Evolutionary conservation across 1,140 invertebrate genomes (phyloP).

Genomic region (Bradysia coprophila): DNA sequence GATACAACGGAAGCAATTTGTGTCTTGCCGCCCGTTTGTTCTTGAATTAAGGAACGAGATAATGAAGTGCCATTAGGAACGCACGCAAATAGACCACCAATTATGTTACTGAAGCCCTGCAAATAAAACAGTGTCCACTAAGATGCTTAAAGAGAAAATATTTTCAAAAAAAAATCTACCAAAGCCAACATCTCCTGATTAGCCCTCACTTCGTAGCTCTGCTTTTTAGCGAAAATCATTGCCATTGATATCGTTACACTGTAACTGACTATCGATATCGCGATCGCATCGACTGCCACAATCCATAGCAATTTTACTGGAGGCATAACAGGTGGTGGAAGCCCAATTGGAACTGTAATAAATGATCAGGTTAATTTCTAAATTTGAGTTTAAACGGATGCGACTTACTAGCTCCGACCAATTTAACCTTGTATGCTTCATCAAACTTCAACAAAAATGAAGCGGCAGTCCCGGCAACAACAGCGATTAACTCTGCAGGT

Average conservation of each 20-base stretch:
- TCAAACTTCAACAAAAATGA: slow-evolving; percentile 34
- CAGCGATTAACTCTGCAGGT: slow-evolving; percentile 70
- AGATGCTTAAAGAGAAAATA: not conserved
- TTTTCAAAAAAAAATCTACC: slow-evolving; percentile 5
- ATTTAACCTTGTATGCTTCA: slow-evolving; percentile 32
- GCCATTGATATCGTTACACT: slow-evolving; percentile 86
- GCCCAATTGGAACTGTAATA: slow-evolving; percentile 64
- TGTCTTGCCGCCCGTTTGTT: slow-evolving; percentile 54
- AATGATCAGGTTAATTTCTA: too few species aligned
- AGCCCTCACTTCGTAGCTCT: slow-evolving; percentile 69
- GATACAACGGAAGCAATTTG: slow-evolving; percentile 60
- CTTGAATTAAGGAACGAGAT: slow-evolving; percentile 64
- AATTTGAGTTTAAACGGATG: too few species aligned
- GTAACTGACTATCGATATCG: slow-evolving; percentile 78
- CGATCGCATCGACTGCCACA: slow-evolving; percentile 30
- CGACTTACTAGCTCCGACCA: slow-evolving; percentile 54
- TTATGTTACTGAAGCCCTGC: slow-evolving; percentile 48
- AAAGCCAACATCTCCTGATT: slow-evolving; percentile 77
- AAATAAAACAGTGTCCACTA: not conserved
- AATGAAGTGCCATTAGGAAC: slow-evolving; percentile 69
- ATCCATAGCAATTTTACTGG: slow-evolving; percentile 25
- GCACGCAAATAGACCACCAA: slow-evolving; percentile 71
- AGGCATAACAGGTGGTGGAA: slow-evolving; percentile 24
- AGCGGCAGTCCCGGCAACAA: slow-evolving; percentile 54
- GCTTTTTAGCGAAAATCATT: slow-evolving; percentile 74